phyloP scores from a whole-genome alignment of 2,888 invertebrate genomes.

The Atherix ibis region DNA sequence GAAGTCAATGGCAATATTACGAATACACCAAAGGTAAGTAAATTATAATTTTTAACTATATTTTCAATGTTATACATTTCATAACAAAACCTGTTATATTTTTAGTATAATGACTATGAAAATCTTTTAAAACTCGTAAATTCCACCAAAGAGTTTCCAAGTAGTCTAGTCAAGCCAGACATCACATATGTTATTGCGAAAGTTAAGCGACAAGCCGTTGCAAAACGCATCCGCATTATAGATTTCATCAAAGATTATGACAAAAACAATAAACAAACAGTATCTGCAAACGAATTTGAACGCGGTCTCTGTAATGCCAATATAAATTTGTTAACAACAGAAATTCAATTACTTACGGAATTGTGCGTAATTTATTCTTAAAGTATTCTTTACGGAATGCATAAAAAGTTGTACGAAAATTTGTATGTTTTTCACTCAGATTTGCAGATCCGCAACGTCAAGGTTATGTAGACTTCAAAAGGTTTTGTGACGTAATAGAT shows the following conservation, averaged over 20 bases:
- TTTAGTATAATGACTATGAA: too few species aligned
- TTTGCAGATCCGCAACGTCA: constrained; percentile 46
- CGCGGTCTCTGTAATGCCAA: constrained; percentile 51
- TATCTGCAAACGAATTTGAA: constrained; percentile 51
- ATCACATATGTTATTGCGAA: constrained; percentile 57
- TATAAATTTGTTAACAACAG: constrained; percentile 46
- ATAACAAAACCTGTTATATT: neutral
- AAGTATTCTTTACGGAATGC: neutral
- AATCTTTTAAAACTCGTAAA: too few species aligned
- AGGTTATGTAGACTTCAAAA: constrained; percentile 46
- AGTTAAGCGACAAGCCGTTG: constrained; percentile 52
- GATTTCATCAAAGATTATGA: constrained; percentile 55
- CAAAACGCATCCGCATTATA: constrained; percentile 46
- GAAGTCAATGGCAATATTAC: constrained; percentile 37
- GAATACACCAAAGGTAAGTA: constrained; percentile 20
- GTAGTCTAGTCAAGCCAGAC: too few species aligned
- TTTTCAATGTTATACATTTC: too few species aligned
- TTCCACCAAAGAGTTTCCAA: constrained; percentile 13
- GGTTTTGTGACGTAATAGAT: constrained; percentile 51
- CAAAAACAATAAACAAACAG: constrained; percentile 42
- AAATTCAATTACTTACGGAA: constrained; percentile 54
- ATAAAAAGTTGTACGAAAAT: too few species aligned
- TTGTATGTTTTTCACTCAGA: too few species aligned
- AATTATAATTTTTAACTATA: neutral
- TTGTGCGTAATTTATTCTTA: constrained; percentile 37